A percentile compares a stretch with the other conserved stretches of the same genome.
Evolutionary conservation across 2,113 vertebrate species (phyloP).

Genomic region (Psammodynastes pulverulentus): DNA sequence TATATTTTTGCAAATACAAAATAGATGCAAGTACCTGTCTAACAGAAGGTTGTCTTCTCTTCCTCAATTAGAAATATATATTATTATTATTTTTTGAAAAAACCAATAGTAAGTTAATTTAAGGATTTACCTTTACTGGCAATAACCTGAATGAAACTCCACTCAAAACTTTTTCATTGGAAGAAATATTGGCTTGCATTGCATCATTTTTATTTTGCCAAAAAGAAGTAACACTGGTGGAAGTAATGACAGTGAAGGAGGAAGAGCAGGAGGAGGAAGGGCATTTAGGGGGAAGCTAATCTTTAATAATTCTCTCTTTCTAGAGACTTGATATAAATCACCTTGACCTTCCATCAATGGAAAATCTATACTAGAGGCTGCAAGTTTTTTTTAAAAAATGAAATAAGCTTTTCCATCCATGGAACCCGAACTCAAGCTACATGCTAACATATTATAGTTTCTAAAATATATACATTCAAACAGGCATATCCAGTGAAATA

Average conservation of each 20-base stretch:
- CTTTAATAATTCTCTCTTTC: neutral
- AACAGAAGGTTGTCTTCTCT: neutral
- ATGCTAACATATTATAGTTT: neutral
- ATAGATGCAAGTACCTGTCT: neutral
- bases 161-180: neutral
- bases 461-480: neutral
- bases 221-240: neutral
- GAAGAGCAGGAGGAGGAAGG: neutral
- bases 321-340: neutral
- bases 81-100: neutral
- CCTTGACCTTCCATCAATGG: neutral
- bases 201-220: neutral
- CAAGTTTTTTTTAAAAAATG: neutral
- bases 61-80: neutral
- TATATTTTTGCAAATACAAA: neutral
- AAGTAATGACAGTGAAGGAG: neutral
- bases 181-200: neutral
- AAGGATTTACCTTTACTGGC: neutral
- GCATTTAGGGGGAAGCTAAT: neutral
- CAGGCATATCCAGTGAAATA: neutral
- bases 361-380: neutral
- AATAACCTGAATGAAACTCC: neutral
- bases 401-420: neutral
- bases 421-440: neutral
- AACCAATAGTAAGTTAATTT: neutral